These are phyloP conservation scores for Acrobasis consociella DNA, from an alignment of 2,888 invertebrate species.

Conservation along the genomic window DNA sequence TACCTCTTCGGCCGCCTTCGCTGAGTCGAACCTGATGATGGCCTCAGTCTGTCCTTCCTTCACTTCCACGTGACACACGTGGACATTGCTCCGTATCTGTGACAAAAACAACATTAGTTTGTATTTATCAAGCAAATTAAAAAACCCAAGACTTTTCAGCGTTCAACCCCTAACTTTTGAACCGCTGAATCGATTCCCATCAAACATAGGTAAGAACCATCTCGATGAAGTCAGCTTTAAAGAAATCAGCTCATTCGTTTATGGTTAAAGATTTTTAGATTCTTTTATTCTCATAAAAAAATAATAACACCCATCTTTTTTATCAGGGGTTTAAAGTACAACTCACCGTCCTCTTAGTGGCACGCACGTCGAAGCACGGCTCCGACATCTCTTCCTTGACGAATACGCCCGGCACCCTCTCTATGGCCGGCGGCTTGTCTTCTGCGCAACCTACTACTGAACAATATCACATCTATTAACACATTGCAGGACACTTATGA, in stretches of 20 bases:
- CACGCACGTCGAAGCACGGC: conserved; percentile 85
- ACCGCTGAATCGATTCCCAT: too few relatives aligned
- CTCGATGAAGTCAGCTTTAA: too few relatives aligned
- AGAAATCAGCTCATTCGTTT: too few relatives aligned
- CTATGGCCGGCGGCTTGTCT: conserved; percentile 48
- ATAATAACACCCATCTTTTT: too few relatives aligned
- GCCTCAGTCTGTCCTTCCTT: conserved; percentile 87
- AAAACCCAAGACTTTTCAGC: too few relatives aligned
- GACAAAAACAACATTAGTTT: conserved; percentile 36
- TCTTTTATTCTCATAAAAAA: too few relatives aligned
- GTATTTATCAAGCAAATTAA: too few relatives aligned
- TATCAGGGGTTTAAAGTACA: too few relatives aligned
- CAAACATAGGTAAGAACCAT: too few relatives aligned
- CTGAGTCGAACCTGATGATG: conserved; percentile 85
- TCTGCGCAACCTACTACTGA: conserved; percentile 22
- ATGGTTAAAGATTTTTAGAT: too few relatives aligned
- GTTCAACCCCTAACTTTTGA: too few relatives aligned
- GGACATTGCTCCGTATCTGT: conserved; percentile 83
- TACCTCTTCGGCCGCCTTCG: conserved; percentile 74
- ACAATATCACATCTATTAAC: not conserved
- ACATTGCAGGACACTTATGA: too few relatives aligned
- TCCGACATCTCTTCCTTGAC: conserved; percentile 86
- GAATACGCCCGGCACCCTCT: conserved; percentile 81
- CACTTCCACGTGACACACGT: conserved; percentile 91
- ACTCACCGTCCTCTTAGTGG: conserved; percentile 84